phyloP scores from a whole-genome alignment of 2,797 vertebrate genomes.

The Anomalospiza imberbis region DNA sequence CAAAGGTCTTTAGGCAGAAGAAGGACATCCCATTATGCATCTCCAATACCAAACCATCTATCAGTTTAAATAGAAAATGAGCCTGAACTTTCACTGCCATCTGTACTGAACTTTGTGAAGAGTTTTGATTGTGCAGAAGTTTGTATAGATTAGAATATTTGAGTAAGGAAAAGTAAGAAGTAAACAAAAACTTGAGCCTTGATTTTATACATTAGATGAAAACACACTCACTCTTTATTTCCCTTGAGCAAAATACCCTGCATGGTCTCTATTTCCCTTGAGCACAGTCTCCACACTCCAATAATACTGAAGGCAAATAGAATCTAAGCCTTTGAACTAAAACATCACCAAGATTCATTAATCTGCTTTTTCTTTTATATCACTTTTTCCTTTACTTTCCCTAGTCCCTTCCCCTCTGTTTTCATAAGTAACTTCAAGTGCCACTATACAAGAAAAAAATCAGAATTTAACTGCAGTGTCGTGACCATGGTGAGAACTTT shows the following conservation, averaged over 20 bases:
- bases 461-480: background rate
- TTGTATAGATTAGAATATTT: background rate
- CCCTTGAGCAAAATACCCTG: too few species aligned
- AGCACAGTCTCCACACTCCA: background rate
- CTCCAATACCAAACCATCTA: background rate
- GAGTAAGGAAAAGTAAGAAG: background rate
- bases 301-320: background rate
- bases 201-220: rapidly evolving
- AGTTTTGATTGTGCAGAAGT: background rate
- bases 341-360: background rate
- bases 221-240: background rate
- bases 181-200: background rate
- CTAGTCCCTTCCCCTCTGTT: background rate
- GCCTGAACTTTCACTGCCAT: background rate
- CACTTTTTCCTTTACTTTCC: background rate
- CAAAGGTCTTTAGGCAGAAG: background rate
- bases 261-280: background rate
- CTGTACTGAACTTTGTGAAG: background rate
- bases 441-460: background rate
- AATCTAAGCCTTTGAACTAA: background rate
- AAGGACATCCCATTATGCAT: background rate
- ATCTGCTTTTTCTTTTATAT: background rate
- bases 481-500: background rate
- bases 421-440: background rate
- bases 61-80: background rate